Evolutionary conservation across 1,140 invertebrate genomes (phyloP).

Genomic region (Drosophila seguyi): DNA sequence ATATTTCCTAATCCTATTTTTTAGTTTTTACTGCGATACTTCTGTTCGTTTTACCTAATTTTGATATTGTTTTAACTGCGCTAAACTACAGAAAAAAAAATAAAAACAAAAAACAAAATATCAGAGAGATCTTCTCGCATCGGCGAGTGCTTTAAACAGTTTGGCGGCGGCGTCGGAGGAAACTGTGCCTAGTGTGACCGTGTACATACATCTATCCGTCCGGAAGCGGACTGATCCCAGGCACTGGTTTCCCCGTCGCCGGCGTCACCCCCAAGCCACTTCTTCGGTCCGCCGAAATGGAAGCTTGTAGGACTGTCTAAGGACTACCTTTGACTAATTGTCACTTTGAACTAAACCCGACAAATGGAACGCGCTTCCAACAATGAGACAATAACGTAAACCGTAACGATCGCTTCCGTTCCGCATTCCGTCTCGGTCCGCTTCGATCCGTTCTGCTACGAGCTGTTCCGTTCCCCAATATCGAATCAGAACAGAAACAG

Average conservation of each 20-base stretch:
- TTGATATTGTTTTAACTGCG: slow-evolving; percentile 83
- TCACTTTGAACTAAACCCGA: slow-evolving; percentile 53
- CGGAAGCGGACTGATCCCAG: slow-evolving; percentile 1
- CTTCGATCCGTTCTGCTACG: slow-evolving; percentile 24
- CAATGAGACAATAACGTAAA: slow-evolving; percentile 46
- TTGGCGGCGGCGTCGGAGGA: slow-evolving; percentile 5
- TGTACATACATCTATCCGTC: slow-evolving; percentile 31
- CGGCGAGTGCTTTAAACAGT: slow-evolving; percentile 50
- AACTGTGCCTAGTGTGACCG: slow-evolving; percentile 16
- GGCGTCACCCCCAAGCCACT: slow-evolving; percentile 16
- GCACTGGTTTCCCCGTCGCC: slow-evolving; percentile 13
- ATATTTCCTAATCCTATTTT: slow-evolving; percentile 65
- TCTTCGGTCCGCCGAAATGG: slow-evolving; percentile 40
- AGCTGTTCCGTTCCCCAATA: slow-evolving; percentile 8
- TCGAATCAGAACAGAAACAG: slow-evolving; percentile 30
- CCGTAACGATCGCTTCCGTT: slow-evolving; percentile 47
- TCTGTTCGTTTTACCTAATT: slow-evolving; percentile 67
- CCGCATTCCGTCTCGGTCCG: slow-evolving; percentile 20
- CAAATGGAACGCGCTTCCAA: slow-evolving; percentile 29
- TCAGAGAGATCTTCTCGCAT: slow-evolving; percentile 39
- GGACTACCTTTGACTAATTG: slow-evolving; percentile 57
- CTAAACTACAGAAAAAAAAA: slow-evolving; percentile 69
- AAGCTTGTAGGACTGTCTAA: slow-evolving; percentile 43
- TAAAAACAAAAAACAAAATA: slow-evolving; percentile 35
- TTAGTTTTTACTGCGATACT: slow-evolving; percentile 63